These are phyloP conservation scores for Dinomys branickii DNA, from an alignment of 2,113 vertebrate genomes.

Conservation along the genomic window DNA sequence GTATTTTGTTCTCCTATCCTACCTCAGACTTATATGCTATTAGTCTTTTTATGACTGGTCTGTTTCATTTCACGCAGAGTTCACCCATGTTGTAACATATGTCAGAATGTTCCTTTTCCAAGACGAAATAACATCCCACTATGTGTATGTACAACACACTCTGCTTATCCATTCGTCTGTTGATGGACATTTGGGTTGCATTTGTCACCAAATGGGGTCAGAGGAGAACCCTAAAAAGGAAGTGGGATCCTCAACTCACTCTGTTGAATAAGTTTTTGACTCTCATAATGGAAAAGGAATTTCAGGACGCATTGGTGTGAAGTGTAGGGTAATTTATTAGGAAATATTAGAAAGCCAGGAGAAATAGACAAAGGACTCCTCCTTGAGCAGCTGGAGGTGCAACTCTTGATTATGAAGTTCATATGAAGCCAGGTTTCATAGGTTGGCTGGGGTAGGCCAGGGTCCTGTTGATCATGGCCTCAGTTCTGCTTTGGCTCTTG, in stretches of 20 bases:
- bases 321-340: background rate
- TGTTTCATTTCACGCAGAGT: background rate
- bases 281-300: background rate
- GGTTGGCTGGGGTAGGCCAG: too few relatives aligned
- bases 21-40: background rate
- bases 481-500: background rate
- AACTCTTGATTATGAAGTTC: background rate
- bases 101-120: background rate
- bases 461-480: background rate
- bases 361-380: background rate
- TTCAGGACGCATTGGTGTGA: background rate
- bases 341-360: background rate
- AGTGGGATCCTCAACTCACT: background rate
- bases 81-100: background rate
- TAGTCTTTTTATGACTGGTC: background rate
- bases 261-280: background rate
- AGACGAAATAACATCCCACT: background rate
- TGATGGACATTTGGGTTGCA: background rate
- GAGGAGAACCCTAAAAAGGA: background rate
- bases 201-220: background rate
- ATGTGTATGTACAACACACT: fast-evolving
- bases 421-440: too few relatives aligned
- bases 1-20: background rate
- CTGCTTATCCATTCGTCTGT: background rate
- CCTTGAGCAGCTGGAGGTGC: background rate